Base-by-base conservation (phyloP, 2,797 vertebrate genomes). In the Fistularia tabacaria region DNA sequence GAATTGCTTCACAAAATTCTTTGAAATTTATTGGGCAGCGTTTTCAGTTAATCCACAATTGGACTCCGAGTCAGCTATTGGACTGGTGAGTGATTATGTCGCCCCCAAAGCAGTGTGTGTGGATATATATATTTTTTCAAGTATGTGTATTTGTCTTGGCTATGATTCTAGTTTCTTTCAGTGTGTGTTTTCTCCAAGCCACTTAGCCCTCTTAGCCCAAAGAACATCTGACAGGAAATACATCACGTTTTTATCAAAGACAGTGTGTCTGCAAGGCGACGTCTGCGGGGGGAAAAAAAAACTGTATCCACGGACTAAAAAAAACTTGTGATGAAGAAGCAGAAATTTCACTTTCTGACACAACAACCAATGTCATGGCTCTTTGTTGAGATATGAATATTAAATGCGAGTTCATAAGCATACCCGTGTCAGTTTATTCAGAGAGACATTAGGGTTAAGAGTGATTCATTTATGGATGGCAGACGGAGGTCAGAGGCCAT, bases 151-250 rank as follows among this genome's bases (percentile, higher is more conserved):
- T 42, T 49, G n/a, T 58, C 14, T 52, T 41, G 6, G 43, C 37
- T 51, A 38, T 37, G 50, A 12, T 12, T 40, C 8, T 14, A 49
- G 37, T 48, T 49, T 54, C 38, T 38, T 40, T 50, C 14, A 49
- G 12, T 38, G 54, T 60, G 56, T 58, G 43, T 56, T 59, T 60
- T 55, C n/a, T 39, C 54, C 38, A 57, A 12, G 36, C 38, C 41
- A 46, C 43, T 52, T 36, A 39, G 49, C 7, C 11, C 38, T 59
- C 25, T 58, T 36, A 47, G 38, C 43, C 25, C 1, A 43, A 43
- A 38, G 57, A 51, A 39, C 49, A 25, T 47, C 43, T 50, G 59
- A 61, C 36, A 51, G 47, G 12, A 51, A 46, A 15, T 6, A 7
- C 0, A 40, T n/a, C 9, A 14, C 9, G 12, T 45, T 45, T 45